Evolutionary conservation across 2,888 invertebrate genomes (phyloP).

Genomic region (Mantis religiosa): DNA sequence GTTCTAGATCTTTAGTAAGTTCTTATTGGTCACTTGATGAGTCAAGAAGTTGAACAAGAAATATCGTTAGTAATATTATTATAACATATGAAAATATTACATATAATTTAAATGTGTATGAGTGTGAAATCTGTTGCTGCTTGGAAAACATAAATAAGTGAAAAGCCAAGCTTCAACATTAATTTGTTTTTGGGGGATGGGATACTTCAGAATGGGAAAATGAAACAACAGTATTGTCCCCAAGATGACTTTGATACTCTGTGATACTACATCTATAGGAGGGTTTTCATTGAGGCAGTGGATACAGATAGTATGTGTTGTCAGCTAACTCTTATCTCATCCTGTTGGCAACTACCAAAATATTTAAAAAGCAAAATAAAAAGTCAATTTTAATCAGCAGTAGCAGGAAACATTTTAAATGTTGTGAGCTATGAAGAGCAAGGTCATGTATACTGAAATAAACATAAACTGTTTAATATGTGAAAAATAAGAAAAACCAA

Average conservation of each 20-base stretch:
- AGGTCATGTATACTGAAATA: conserved; percentile 9
- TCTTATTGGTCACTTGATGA: background rate
- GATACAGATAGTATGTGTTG: background rate
- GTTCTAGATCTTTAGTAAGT: background rate
- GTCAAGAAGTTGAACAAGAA: background rate
- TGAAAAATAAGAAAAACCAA: background rate
- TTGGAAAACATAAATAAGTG: conserved; percentile 10
- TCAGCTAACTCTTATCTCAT: background rate
- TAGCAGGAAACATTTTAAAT: conserved; percentile 18
- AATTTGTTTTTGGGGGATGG: conserved; percentile 23
- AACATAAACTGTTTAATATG: background rate
- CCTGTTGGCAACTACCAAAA: background rate
- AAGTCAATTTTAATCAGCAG: background rate
- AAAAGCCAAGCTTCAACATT: conserved; percentile 11
- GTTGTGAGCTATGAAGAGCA: conserved; percentile 15
- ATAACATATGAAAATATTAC: conserved; percentile 17
- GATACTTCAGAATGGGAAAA: background rate
- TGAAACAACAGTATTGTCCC: background rate
- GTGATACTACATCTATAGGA: conserved; percentile 34
- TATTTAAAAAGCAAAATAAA: conserved; percentile 9
- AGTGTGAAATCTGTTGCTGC: conserved; percentile 18
- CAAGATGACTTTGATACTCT: conserved; percentile 30
- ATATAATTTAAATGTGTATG: conserved; percentile 15
- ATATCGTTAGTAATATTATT: conserved; percentile 12
- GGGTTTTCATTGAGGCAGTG: conserved; percentile 9